A percentile compares a stretch with the other conserved stretches of the same genome.
Evolutionary conservation across 2,113 vertebrate species (phyloP).

Genomic region (Mirounga angustirostris): DNA sequence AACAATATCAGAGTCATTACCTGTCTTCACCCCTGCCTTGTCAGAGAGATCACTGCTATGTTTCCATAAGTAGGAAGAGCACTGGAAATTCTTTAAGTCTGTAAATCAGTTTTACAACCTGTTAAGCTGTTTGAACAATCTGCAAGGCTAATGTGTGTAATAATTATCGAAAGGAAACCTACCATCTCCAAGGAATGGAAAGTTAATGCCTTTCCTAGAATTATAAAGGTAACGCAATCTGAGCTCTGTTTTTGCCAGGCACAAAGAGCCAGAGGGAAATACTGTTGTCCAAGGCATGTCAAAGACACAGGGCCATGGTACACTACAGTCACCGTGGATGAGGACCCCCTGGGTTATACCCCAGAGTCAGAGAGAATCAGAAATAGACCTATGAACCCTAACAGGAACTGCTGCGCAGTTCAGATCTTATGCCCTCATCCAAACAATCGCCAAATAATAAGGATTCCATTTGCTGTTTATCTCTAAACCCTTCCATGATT

Average conservation of each 20-base stretch:
- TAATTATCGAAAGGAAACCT: not conserved
- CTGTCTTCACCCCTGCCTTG: not conserved
- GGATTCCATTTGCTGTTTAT: not conserved
- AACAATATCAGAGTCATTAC: not conserved
- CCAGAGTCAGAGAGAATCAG: not conserved
- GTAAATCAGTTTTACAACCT: not conserved
- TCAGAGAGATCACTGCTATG: not conserved
- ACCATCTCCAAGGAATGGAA: not conserved
- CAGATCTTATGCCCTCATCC: not conserved
- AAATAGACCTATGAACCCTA: not conserved
- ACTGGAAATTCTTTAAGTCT: not conserved
- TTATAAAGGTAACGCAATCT: not conserved
- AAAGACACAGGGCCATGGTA: not conserved
- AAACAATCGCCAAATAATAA: not conserved
- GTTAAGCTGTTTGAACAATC: not conserved
- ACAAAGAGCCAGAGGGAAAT: not conserved
- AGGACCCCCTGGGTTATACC: fast-evolving
- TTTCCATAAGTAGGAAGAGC: not conserved
- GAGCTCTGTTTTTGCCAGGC: not conserved
- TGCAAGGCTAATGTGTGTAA: not conserved
- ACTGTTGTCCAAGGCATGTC: not conserved
- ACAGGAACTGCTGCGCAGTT: not conserved
- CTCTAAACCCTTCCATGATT: not conserved
- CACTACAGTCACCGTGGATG: not conserved
- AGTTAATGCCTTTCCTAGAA: not conserved